A percentile compares a stretch with the other conserved stretches of the same genome.
Evolutionary conservation across 1,140 invertebrate species (phyloP).

Genomic region (Brachionus sp.): DNA sequence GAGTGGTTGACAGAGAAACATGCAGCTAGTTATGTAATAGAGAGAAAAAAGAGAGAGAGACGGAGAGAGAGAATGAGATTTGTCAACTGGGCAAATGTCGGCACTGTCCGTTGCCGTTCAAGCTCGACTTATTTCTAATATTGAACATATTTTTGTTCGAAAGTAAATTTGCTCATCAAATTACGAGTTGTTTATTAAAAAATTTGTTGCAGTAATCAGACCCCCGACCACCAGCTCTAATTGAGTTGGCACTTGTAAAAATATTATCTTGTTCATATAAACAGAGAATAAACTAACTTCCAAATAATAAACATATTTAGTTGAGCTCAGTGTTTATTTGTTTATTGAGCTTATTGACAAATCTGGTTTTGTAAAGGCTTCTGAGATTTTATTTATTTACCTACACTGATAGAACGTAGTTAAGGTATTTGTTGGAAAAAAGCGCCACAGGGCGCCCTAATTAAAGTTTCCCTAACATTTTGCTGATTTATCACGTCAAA

Average conservation of each 20-base stretch:
- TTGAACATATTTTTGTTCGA: neutral
- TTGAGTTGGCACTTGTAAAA: conserved; percentile 45
- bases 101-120: neutral
- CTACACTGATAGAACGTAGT: neutral
- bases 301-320: conserved; percentile 38
- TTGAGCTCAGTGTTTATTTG: conserved; percentile 17
- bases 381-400: conserved; percentile 13
- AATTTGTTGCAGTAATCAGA: conserved; percentile 32
- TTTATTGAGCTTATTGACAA: neutral
- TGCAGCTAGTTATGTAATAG: neutral
- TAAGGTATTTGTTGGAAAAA: neutral
- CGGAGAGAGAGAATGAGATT: neutral
- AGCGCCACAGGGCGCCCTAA: neutral
- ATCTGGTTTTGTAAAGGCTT: neutral
- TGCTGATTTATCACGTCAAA: neutral
- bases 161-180: conserved; percentile 30
- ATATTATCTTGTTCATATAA: conserved; percentile 20
- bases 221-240: conserved; percentile 13
- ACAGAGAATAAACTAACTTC: neutral
- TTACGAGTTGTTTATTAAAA: conserved; percentile 37
- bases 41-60: neutral
- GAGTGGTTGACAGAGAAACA: neutral
- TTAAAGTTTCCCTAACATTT: conserved; percentile 38
- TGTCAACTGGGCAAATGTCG: conserved; percentile 1
- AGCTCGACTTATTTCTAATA: neutral